phyloP scores from a whole-genome alignment of 2,113 vertebrate genomes.

The Mungos mungo region DNA sequence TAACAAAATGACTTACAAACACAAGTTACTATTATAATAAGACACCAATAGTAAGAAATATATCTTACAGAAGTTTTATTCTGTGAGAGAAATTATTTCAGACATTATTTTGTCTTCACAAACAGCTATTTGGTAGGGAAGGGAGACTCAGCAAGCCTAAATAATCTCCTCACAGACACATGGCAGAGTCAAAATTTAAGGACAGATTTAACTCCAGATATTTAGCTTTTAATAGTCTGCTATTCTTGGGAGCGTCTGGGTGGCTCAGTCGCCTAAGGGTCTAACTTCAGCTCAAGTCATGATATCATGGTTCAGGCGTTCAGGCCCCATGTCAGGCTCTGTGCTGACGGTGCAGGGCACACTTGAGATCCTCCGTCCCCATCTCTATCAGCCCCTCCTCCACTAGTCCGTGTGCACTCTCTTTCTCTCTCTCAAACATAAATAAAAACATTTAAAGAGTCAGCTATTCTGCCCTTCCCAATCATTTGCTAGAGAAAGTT shows the following conservation, averaged over 20 bases:
- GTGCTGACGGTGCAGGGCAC: too few relatives aligned
- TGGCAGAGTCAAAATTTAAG: background rate
- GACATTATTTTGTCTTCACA: slow-evolving; percentile 7
- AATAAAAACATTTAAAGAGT: background rate
- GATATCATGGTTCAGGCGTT: too few relatives aligned
- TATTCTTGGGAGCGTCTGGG: background rate
- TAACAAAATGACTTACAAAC: slow-evolving; percentile 36
- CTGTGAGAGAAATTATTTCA: background rate
- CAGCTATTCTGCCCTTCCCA: background rate
- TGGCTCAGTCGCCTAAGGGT: too few relatives aligned
- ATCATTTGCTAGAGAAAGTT: background rate
- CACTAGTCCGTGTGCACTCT: fast-evolving
- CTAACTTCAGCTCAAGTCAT: too few relatives aligned
- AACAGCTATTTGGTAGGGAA: background rate
- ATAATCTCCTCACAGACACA: background rate
- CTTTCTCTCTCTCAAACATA: too few relatives aligned
- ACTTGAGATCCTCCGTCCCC: too few relatives aligned
- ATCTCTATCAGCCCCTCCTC: too few relatives aligned
- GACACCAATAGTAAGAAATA: background rate
- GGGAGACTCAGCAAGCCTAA: background rate
- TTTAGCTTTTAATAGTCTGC: background rate
- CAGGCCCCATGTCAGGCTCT: too few relatives aligned
- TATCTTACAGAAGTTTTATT: background rate
- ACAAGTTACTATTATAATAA: background rate
- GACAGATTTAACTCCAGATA: background rate